phyloP scores from a whole-genome alignment of 2,797 vertebrate genomes.

The Clarias fuscus region DNA sequence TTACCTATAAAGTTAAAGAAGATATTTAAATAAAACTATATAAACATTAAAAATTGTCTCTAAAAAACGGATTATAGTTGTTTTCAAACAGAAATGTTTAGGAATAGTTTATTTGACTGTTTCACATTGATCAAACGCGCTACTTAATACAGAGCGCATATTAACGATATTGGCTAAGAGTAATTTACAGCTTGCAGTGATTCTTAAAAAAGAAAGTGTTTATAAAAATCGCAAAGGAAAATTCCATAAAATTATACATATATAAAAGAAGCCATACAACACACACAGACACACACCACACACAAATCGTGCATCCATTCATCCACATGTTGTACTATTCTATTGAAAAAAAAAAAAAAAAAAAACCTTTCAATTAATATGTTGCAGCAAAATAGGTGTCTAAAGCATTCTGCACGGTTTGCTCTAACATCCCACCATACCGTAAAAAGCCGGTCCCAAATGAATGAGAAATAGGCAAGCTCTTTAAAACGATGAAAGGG shows the following conservation, averaged over 20 bases:
- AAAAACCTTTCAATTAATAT: conserved; percentile 24
- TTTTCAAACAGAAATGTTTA: background rate
- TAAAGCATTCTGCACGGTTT: conserved; percentile 39
- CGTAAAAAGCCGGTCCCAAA: conserved; percentile 32
- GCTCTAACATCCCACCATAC: conserved; percentile 21
- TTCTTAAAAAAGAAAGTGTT: background rate
- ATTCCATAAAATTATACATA: background rate
- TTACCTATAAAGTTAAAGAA: background rate
- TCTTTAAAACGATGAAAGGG: conserved; percentile 72
- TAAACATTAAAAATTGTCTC: background rate
- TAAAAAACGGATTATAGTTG: background rate
- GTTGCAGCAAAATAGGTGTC: conserved; percentile 21
- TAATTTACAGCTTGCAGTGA: background rate
- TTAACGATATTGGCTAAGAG: background rate
- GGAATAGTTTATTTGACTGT: background rate
- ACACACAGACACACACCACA: background rate
- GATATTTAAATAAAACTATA: background rate
- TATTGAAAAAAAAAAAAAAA: background rate
- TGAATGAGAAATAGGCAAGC: conserved; percentile 73
- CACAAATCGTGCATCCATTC: background rate
- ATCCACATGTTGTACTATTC: background rate
- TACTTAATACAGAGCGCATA: background rate
- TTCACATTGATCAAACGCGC: background rate
- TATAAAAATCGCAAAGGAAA: background rate
- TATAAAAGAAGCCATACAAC: background rate